Evolutionary conservation across 2,888 invertebrate species (phyloP).

Genomic region (Aspidiotus destructor): DNA sequence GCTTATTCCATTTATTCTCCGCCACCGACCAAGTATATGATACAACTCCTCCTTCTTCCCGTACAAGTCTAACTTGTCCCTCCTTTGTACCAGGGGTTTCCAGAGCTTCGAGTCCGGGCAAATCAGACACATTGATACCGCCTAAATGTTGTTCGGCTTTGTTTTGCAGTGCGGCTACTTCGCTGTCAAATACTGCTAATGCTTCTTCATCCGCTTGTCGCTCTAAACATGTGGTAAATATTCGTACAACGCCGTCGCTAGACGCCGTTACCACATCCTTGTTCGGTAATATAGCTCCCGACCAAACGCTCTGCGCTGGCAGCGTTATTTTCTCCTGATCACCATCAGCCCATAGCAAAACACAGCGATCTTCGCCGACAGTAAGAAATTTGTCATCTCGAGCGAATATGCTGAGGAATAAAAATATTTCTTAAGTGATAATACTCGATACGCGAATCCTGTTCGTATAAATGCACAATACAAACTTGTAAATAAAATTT

Average conservation of each 20-base stretch:
- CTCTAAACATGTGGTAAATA: constrained; percentile 65
- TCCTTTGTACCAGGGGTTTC: constrained; percentile 65
- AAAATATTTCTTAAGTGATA: not conserved
- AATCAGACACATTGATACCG: constrained; percentile 50
- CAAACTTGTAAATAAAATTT: constrained; percentile 73
- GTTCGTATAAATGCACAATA: not conserved
- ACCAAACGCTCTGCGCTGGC: constrained; percentile 87
- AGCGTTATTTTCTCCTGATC: constrained; percentile 58
- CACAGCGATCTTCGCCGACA: constrained; percentile 78
- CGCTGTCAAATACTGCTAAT: constrained; percentile 59
- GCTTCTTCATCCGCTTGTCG: constrained; percentile 58
- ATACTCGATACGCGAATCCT: not conserved
- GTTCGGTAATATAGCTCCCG: constrained; percentile 66
- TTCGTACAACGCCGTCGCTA: constrained; percentile 77
- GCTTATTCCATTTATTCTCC: constrained; percentile 63
- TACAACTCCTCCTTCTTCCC: constrained; percentile 61
- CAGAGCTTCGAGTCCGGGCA: constrained; percentile 72
- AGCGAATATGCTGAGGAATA: constrained; percentile 41
- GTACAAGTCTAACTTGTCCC: constrained; percentile 76
- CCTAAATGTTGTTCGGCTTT: constrained; percentile 64
- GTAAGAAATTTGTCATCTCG: constrained; percentile 60
- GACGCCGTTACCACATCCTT: constrained; percentile 81
- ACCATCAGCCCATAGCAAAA: constrained; percentile 64
- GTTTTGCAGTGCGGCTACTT: constrained; percentile 55
- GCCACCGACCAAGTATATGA: constrained; percentile 68